Base-by-base conservation (phyloP, 2,113 vertebrate species). In the Colinus virginianus region DNA sequence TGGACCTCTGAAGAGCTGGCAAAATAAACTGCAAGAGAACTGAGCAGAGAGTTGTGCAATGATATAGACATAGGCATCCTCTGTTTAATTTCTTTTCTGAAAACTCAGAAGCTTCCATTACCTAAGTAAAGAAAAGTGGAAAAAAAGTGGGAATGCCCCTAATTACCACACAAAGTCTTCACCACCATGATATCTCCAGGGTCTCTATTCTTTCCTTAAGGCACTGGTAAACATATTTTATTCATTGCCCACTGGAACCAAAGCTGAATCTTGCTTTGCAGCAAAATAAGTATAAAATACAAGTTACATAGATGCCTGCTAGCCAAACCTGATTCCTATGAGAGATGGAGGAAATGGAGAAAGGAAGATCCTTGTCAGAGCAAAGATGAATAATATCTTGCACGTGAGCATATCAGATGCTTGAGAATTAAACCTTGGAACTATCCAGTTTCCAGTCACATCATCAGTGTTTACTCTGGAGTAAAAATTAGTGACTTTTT, bases 401-500 rank as follows among this genome's bases (percentile, higher is more conserved):
- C 36, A 90, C 2, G 5, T 83, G 92, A 88, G 56, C 45, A 69
- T 45, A 36, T 80, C 76, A 78, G 72, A 66, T 90, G 42, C 70
- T 70, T 91, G 49, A 79, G 80, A 90, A 83, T 89, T 61, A 64
- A 90, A 28, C 8, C 13, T 30, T 90, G 76, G 53, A 92, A 83
- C 76, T 91, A 93, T 96, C 19, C 23, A 61, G 51, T 95, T 95
- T 95, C 93, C 82, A 91, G 72, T 96, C 91, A 95, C 90, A 85
- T 96, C 87, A 88, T 95, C 82, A 95, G 43, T 34, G 36, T 88
- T 93, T 90, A 90, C 91, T 90, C 85, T 78, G 76, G 77, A 94
- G 87, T 84, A 93, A 95, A 95, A 95, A 95, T 90, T 53, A 93
- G 85, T 94, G 79, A 94, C 66, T 95, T 89, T 75, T 93, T 19